Percentiles rank a stretch among this genome's conserved stretches.
These are phyloP conservation scores for Theocolax elegans DNA, from an alignment of 1,140 invertebrate genomes.

Conservation along the genomic window DNA sequence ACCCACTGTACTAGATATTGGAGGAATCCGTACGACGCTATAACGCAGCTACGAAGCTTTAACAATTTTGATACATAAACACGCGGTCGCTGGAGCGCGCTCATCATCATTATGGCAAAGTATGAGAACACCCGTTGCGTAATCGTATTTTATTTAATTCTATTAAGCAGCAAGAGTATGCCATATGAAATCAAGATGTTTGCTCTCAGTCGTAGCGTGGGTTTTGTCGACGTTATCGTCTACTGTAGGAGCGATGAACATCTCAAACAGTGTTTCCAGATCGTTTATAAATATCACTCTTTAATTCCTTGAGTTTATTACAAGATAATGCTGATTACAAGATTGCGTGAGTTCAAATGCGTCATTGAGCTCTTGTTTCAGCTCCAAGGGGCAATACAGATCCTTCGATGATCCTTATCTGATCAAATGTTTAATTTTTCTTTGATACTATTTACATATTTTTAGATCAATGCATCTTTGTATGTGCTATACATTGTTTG, in stretches of 20 bases:
- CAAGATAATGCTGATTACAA: slow-evolving; percentile 56
- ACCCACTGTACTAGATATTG: no score
- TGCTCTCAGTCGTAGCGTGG: slow-evolving; percentile 32
- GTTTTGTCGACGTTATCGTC: no score
- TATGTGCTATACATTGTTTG: no score
- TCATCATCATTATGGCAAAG: slow-evolving; percentile 61
- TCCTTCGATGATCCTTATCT: not conserved
- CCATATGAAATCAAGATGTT: slow-evolving; percentile 26
- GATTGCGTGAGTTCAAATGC: slow-evolving; percentile 50
- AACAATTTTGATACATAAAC: slow-evolving; percentile 9
- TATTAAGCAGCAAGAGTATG: slow-evolving; percentile 47
- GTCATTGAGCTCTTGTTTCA: not conserved
- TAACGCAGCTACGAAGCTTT: no score
- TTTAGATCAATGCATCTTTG: no score
- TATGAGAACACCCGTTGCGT: slow-evolving; percentile 50
- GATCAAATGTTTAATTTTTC: no score
- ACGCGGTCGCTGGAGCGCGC: not conserved
- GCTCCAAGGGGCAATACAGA: not conserved
- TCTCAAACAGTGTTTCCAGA: slow-evolving; percentile 6
- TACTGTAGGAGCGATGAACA: no score
- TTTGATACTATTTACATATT: no score
- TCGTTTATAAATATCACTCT: slow-evolving; percentile 52
- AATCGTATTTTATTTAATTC: slow-evolving; percentile 54
- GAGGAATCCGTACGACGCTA: no score
- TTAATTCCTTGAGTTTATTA: slow-evolving; percentile 53